phyloP scores from a whole-genome alignment of 2,113 vertebrate genomes.

The Enhydra lutris region DNA sequence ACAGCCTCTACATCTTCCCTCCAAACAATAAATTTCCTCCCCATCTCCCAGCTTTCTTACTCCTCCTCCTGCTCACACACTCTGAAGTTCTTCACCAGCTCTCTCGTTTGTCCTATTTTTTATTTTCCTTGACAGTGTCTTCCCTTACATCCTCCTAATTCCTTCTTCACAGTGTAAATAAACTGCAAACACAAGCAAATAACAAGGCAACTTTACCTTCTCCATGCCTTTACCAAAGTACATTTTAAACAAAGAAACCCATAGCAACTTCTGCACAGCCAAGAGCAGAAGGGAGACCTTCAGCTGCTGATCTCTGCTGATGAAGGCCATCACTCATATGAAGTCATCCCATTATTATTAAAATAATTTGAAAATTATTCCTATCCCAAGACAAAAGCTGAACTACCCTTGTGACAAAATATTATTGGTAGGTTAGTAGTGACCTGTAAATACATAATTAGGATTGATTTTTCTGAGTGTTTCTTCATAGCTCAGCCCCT shows the following conservation, averaged over 20 bases:
- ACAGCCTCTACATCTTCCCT: not conserved
- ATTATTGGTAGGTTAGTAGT: slow-evolving; percentile 78
- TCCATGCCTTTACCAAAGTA: slow-evolving; percentile 31
- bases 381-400: slow-evolving; percentile 42
- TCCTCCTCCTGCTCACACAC: not conserved
- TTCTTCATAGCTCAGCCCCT: slow-evolving; percentile 79
- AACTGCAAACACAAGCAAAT: slow-evolving; percentile 15
- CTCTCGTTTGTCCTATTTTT: not conserved
- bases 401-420: slow-evolving; percentile 65
- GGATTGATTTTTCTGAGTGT: slow-evolving; percentile 84
- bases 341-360: slow-evolving; percentile 22
- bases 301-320: not conserved
- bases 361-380: slow-evolving; percentile 46
- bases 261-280: not conserved
- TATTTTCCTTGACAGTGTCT: not conserved
- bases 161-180: not conserved
- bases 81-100: not conserved
- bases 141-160: not conserved
- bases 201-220: not conserved
- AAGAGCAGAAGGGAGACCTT: not conserved
- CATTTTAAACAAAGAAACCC: not conserved
- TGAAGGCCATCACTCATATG: not conserved
- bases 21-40: not conserved
- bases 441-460: slow-evolving; percentile 94
- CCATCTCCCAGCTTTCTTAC: not conserved